phyloP scores from a whole-genome alignment of 1,140 invertebrate species.

The Trichonephila clavipes region DNA sequence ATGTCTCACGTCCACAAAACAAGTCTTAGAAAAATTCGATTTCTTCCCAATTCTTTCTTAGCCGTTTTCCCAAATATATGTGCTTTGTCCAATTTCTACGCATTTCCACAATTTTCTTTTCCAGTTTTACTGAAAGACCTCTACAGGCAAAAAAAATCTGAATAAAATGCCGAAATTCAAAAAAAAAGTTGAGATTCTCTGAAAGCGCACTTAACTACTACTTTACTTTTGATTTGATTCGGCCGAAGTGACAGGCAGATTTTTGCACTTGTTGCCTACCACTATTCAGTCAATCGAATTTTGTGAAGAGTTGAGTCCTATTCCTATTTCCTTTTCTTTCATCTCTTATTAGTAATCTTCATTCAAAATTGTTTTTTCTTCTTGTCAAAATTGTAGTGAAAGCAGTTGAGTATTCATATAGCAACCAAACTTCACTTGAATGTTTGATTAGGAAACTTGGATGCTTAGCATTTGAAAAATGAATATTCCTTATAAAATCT shows the following conservation, averaged over 20 bases:
- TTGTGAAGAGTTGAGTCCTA: not conserved
- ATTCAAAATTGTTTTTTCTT: too few species aligned
- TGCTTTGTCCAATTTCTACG: not conserved
- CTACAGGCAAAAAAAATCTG: not conserved
- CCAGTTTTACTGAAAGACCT: not conserved
- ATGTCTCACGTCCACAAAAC: not conserved
- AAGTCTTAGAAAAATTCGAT: not conserved
- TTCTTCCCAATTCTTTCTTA: not conserved
- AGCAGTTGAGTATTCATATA: too few species aligned
- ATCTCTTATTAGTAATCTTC: too few species aligned
- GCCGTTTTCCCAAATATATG: not conserved
- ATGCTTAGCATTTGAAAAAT: too few species aligned
- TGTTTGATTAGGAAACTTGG: too few species aligned
- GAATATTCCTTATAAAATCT: too few species aligned
- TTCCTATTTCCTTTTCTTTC: not conserved
- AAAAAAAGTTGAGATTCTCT: not conserved
- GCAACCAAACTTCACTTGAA: too few species aligned
- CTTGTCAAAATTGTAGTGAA: too few species aligned
- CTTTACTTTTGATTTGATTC: constrained; percentile 63
- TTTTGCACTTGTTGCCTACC: constrained; percentile 63
- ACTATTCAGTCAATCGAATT: constrained; percentile 33
- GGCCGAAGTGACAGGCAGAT: constrained; percentile 38
- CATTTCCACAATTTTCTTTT: not conserved
- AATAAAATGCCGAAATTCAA: constrained; percentile 50
- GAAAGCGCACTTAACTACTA: constrained; percentile 66